Evolutionary conservation across 1,140 invertebrate genomes (phyloP), one percentile per base, ranked within the genome.

Genomic region (Drosophila nigromelanica): DNA sequence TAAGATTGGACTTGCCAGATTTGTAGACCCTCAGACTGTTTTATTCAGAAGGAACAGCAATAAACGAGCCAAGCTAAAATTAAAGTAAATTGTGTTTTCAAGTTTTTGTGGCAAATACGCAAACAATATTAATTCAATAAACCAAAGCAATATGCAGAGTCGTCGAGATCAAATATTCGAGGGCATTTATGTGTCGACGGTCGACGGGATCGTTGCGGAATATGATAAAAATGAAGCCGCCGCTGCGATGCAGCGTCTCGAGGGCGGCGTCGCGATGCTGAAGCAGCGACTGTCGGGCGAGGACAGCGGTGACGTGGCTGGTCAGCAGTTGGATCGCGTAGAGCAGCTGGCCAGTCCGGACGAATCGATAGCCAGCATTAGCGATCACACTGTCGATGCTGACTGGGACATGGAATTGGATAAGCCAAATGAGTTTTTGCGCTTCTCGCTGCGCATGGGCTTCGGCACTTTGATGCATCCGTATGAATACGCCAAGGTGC

Each of bases 401-500:
- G 4, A 61, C 0, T 21, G 7, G 30, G 18, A 37, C 0, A 0
- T 24, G 3, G 37, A 59, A 5, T 7, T 33, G 8, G 48, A 40
- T 4, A 15, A 58, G 1, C 80, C 80, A 3, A 68, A 45, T 51
- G 48, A 56, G 1, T 4, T 64, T 21, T 30, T 76, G 10, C 80
- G 80, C 15, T 85, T 80, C 11, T 15, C 54, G 11, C 11, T 80
- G 12, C 73, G 80, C 11, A 27, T 85, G 68, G 45, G 43, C 14
- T 63, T 68, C 2, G 79, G 48, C 5, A 35, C 80, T 0, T 10
- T 85, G 0, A 43, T 80, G 14, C 70, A 85, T 61, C 80, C 80
- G 0, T 80, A 77, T 35, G 80, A 85, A 6, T 56, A 77, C 6
- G 81, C 81, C 12, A 85, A 76, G 48, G 11, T 77, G 0, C 43